Percentiles rank a stretch among this genome's conserved stretches.
phyloP scores from a whole-genome alignment of 2,797 vertebrate genomes.

The Protonibea diacanthus region DNA sequence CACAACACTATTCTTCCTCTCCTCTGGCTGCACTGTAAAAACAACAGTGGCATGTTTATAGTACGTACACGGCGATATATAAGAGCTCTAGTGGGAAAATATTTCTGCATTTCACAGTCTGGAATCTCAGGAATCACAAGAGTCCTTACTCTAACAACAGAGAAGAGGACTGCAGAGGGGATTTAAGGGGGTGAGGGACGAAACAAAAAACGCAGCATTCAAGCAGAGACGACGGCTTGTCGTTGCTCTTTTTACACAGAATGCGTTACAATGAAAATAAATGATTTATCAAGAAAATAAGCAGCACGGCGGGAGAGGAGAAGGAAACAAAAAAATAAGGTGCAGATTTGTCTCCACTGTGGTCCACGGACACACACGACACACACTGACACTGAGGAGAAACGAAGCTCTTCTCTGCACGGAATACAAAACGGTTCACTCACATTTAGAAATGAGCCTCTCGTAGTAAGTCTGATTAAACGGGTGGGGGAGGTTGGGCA shows the following conservation, averaged over 20 bases:
- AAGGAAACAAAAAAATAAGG: neutral
- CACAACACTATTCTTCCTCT: constrained; percentile 39
- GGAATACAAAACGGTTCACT: constrained; percentile 56
- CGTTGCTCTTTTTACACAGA: constrained; percentile 51
- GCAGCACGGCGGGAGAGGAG: neutral
- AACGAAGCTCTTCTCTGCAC: constrained; percentile 31
- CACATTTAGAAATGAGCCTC: constrained; percentile 58
- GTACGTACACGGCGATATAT: constrained; percentile 56
- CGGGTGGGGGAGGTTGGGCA: constrained; percentile 47
- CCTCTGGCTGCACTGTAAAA: constrained; percentile 48
- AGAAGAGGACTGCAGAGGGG: constrained; percentile 49
- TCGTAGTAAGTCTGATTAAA: constrained; percentile 72
- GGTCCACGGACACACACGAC: constrained; percentile 11
- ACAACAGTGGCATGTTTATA: constrained; percentile 66
- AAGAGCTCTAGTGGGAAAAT: constrained; percentile 64
- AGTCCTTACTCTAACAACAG: constrained; percentile 66
- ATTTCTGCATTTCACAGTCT: constrained; percentile 57
- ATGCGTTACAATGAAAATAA: constrained; percentile 38
- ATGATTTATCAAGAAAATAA: constrained; percentile 46
- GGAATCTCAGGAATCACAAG: constrained; percentile 76
- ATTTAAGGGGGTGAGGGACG: neutral
- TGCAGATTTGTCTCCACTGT: constrained; percentile 27
- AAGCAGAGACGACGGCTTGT: constrained; percentile 30
- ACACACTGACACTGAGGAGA: constrained; percentile 29
- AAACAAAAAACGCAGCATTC: constrained; percentile 53